Evolutionary conservation across 1,140 invertebrate species (phyloP), one percentile per base, ranked within the genome.

Genomic region (Geopemphigus sp.): DNA sequence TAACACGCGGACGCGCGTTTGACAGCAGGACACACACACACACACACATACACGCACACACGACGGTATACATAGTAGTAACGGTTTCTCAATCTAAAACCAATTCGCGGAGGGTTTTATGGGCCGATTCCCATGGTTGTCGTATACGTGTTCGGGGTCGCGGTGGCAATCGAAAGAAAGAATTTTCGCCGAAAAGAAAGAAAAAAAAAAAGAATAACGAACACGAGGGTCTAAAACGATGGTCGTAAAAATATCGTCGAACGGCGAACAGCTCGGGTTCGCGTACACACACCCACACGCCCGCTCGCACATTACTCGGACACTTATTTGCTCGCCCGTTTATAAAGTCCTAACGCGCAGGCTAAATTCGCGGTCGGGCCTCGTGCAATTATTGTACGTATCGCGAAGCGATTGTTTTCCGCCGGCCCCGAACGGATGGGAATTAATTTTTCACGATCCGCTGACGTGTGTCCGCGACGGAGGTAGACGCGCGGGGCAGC

Each of bases 401-500:
- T 11, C 11, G 39, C 39, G 39, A 11, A 24, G 53, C 72, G 15
- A 78, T 63, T 19, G 74, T 61, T 78, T 78, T 61, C 17, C 32
- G 3, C 10, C 19, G 8, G 8, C n/a, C 22, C 73, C 22, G 32
- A 59, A 53, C 57, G 74, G 32, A 61, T 61, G 2, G 57, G 50
- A 61, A 78, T 78, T 61, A 78, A 78, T 61, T 78, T 78, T 78
- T 78, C 74, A 78, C 74, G 56, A 78, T 17, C 74, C 74, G 22
- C 32, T 78, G 74, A 78, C 74, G 74, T 45, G 73, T 45, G 57
- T 32, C 22, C 29, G 32, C 29, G 63, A 64, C n/a, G 66, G 5
- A 19, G n/a, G 54, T 22, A 26, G 32, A 4, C 3, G 32, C 32
- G 32, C 32, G 32, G 32, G 8, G 32, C 32, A 39, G 32, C 32